Conservation (phyloP, 2,797 vertebrate genomes). For the Erithacus rubecula region DNA sequence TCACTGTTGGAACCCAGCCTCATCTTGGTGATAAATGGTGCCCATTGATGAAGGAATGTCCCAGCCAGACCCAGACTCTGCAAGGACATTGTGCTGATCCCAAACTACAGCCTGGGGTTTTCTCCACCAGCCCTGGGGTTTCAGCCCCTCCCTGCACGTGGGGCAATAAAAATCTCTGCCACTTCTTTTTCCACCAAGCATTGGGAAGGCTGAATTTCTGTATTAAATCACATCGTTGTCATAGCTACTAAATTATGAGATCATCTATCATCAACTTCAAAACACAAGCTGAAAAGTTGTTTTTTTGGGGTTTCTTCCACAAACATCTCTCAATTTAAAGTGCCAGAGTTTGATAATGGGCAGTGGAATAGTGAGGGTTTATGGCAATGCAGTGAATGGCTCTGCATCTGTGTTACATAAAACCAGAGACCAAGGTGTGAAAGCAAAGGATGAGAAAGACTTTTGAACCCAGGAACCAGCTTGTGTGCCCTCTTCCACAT, state of each 20-base stretch:
- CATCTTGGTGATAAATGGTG: slow-evolving; percentile 63
- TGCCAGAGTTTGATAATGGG: background rate
- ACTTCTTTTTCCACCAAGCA: background rate
- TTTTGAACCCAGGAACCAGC: background rate
- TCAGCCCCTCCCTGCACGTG: background rate
- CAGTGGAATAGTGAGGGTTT: background rate
- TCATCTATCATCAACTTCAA: background rate
- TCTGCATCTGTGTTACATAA: background rate
- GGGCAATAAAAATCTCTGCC: background rate
- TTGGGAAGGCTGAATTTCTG: background rate
- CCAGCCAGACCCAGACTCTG: background rate
- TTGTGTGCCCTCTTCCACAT: background rate
- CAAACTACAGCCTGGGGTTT: background rate
- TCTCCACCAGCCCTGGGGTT: background rate
- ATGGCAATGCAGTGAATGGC: background rate
- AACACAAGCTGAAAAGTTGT: background rate
- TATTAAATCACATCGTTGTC: background rate
- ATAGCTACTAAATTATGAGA: background rate
- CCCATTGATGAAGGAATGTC: slow-evolving; percentile 38
- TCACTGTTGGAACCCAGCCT: slow-evolving; percentile 33
- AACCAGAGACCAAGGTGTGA: background rate
- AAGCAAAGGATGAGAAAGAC: background rate
- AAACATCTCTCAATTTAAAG: background rate
- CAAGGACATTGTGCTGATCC: background rate
- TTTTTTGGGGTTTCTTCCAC: background rate